These are phyloP conservation scores for Penaeus indicus DNA, from an alignment of 1,140 invertebrate species.

Conservation along the genomic window DNA sequence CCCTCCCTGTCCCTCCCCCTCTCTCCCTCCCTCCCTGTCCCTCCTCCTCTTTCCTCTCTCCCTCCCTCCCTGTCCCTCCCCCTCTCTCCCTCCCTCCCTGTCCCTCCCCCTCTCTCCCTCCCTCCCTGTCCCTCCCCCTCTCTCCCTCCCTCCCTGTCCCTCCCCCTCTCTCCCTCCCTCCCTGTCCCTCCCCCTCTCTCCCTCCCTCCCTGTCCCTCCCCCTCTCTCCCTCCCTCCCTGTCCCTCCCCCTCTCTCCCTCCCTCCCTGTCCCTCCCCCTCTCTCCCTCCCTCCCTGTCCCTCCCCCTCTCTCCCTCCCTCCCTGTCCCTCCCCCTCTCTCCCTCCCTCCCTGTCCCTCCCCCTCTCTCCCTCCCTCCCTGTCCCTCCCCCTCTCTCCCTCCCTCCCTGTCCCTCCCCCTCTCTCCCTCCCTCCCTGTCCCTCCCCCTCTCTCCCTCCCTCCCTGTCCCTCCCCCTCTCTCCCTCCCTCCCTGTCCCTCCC, in stretches of 20 bases:
- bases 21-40: not conserved
- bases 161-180: not conserved
- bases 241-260: not conserved
- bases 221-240: not conserved
- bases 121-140: not conserved
- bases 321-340: not conserved
- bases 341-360: not conserved
- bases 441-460: not conserved
- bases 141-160: not conserved
- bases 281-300: not conserved
- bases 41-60: not conserved
- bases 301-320: not conserved
- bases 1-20: not conserved
- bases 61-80: not conserved
- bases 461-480: not conserved
- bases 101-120: not conserved
- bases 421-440: not conserved
- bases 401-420: not conserved
- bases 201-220: not conserved
- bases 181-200: not conserved
- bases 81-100: not conserved
- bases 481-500: not conserved
- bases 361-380: not conserved
- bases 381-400: not conserved
- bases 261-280: not conserved